A percentile compares a stretch with the other conserved stretches of the same genome.
Conservation (phyloP, 2,113 vertebrate genomes). For the Poeciliopsis retropinna region DNA sequence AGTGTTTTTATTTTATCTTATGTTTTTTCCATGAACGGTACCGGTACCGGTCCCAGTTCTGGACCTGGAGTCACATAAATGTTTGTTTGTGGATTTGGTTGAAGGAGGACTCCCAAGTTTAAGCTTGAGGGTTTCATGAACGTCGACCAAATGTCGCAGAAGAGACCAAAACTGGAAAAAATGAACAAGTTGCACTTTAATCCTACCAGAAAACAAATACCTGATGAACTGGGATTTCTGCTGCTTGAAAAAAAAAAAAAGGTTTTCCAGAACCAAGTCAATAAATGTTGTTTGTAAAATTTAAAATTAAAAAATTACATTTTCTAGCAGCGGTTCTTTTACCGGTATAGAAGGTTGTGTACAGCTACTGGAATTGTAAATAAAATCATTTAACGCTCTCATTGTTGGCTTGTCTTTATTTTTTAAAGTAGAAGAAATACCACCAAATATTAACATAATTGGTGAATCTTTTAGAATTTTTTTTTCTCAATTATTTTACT, state of each 20-base stretch:
- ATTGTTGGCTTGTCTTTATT: not conserved
- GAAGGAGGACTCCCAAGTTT: conserved; percentile 31
- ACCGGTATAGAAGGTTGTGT: conserved; percentile 42
- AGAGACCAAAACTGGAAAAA: conserved; percentile 17
- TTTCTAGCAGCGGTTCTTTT: conserved; percentile 50
- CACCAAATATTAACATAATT: not conserved
- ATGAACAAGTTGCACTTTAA: conserved; percentile 16
- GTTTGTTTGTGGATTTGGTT: conserved; percentile 16
- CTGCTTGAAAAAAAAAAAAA: not conserved
- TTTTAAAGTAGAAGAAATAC: no score
- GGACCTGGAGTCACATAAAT: not conserved
- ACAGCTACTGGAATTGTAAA: conserved; percentile 52
- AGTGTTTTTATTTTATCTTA: not conserved
- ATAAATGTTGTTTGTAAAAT: conserved; percentile 62
- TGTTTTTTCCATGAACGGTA: not conserved
- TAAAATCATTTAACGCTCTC: conserved; percentile 49
- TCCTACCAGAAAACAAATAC: not conserved
- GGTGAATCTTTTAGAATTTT: not conserved
- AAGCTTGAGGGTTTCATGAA: conserved; percentile 37
- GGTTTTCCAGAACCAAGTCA: conserved; percentile 51
- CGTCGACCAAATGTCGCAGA: conserved; percentile 11
- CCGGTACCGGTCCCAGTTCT: not conserved
- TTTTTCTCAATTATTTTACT: not conserved
- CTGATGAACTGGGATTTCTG: not conserved
- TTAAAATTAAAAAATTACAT: conserved; percentile 26